These are phyloP conservation scores for Panthera uncia DNA, from an alignment of 2,113 vertebrate species.

Conservation along the genomic window DNA sequence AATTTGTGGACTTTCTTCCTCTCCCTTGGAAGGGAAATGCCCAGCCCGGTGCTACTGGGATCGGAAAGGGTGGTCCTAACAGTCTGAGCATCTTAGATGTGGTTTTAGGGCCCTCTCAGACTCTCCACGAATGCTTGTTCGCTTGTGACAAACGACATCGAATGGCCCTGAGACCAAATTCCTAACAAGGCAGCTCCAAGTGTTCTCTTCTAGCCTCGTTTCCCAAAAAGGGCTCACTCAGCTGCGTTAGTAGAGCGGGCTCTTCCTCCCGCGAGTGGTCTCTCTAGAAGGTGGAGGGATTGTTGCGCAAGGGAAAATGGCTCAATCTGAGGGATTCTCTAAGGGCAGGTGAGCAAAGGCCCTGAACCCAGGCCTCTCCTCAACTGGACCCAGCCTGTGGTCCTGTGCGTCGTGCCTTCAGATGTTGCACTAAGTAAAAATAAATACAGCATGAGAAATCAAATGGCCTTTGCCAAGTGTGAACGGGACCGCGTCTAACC, in stretches of 20 bases:
- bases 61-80: not conserved
- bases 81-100: not conserved
- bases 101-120: not conserved
- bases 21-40: not conserved
- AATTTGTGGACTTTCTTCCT: not conserved
- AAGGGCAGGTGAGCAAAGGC: not conserved
- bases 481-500: not conserved
- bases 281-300: not conserved
- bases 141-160: slow-evolving; percentile 14
- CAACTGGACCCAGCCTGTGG: not conserved
- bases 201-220: not conserved
- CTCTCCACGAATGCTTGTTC: not conserved
- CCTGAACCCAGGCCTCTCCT: not conserved
- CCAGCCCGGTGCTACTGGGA: not conserved
- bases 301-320: not conserved
- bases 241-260: not conserved
- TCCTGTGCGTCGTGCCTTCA: not conserved
- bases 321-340: not conserved
- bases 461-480: not conserved
- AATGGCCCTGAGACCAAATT: not conserved
- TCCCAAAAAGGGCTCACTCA: slow-evolving; percentile 18
- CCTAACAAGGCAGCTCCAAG: slow-evolving; percentile 44
- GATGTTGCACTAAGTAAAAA: not conserved
- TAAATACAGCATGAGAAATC: not conserved
- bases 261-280: slow-evolving; percentile 17